Base-by-base conservation (phyloP, 2,797 vertebrate species). In the Tenualosa ilisha region DNA sequence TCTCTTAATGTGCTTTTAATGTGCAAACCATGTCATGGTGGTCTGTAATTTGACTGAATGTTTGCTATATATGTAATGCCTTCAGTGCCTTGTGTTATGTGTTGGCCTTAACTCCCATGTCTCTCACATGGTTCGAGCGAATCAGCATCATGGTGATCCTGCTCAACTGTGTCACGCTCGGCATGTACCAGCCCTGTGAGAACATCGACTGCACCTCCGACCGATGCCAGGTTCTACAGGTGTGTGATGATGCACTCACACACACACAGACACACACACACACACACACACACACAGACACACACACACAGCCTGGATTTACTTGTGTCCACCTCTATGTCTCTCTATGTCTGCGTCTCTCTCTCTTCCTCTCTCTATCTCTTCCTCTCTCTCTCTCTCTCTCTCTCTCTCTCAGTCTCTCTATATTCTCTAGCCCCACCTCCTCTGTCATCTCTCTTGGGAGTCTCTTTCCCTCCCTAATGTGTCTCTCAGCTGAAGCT, bases 111-210 rank as follows among this genome's bases (percentile, higher is more conserved):
- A 96, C 91, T 54, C 72, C 22, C 17, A 61, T 40, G 87, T 89
- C 13, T 17, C 46, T 85, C 86, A 99, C 98, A 6, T 99, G 98
- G 98, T 99, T 99, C 43, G 98, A 99, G 91, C 97, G 97, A 90
- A 93, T 99, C 90, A 99, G 98, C 94, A 99, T 99, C 97, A 96
- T 99, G 97, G 97, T 99, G 91, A 99, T 99, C 93, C 94, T 99
- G 89, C 95, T 99, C 84, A 99, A 99, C 95, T 99, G 98, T 17
- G 97, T 99, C 89, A 99, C 98, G 0, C 93, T 99, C 91, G 98
- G 98, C 91, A 99, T 99, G 98, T 99, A 98, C 96, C 98, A 99
- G 89, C 98, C 98, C 0, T 99, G 98, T 50, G 98, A 99, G 87
- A 98, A 99, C 95, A 98, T 99, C 94, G 97, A 99, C 94, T 99